Percentiles rank a stretch among this genome's conserved stretches.
phyloP scores from a whole-genome alignment of 2,113 vertebrate genomes.

The Egretta garzetta region DNA sequence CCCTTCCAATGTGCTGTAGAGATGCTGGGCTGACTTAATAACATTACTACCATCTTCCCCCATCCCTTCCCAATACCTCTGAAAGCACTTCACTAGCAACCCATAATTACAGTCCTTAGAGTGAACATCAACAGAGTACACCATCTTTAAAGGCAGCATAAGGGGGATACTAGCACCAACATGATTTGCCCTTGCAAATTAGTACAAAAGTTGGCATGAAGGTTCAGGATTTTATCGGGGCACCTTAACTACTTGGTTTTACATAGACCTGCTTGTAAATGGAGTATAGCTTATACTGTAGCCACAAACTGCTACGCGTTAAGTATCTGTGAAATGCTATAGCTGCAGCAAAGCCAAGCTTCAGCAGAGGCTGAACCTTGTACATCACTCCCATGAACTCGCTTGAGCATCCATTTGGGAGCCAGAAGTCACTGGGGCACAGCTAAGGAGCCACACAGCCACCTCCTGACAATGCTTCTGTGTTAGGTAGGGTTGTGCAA shows the following conservation, averaged over 20 bases:
- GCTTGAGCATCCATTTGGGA: background rate
- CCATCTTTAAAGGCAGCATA: background rate
- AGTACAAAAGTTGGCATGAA: background rate
- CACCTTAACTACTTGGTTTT: background rate
- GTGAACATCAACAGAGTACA: background rate
- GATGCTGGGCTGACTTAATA: background rate
- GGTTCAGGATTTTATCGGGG: background rate
- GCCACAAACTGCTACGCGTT: background rate
- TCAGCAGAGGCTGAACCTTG: background rate
- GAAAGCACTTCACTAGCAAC: background rate
- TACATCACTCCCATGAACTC: background rate
- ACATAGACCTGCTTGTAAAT: background rate
- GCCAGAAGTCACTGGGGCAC: background rate
- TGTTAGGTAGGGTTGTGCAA: background rate
- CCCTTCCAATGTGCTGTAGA: background rate
- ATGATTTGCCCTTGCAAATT: background rate
- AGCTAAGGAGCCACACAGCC: background rate
- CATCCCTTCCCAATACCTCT: background rate
- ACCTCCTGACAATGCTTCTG: rapidly evolving
- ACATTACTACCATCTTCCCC: rapidly evolving
- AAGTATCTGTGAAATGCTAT: background rate
- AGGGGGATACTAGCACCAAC: background rate
- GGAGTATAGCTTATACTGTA: background rate
- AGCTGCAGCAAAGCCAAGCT: background rate
- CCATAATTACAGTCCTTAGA: background rate